A percentile compares a stretch with the other conserved stretches of the same genome.
These are phyloP conservation scores for Globodera ellingtonae DNA, from an alignment of 1,140 invertebrate species.

Conservation along the genomic window DNA sequence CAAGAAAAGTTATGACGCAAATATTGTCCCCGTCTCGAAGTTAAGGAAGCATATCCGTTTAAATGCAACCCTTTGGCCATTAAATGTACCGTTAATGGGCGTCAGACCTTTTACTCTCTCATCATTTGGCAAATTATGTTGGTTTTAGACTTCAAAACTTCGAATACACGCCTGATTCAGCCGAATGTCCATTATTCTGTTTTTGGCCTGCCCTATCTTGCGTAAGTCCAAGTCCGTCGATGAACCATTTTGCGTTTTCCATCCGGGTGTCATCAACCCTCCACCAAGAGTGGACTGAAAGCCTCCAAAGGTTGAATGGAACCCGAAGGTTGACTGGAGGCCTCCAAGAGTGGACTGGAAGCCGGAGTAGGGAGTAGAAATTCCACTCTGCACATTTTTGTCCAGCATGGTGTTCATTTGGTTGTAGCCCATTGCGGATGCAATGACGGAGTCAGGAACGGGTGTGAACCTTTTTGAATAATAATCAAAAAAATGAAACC, in stretches of 20 bases:
- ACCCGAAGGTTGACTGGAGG: constrained; percentile 43
- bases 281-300: constrained; percentile 41
- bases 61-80: neutral
- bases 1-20: neutral
- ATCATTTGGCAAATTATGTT: constrained; percentile 36
- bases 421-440: constrained; percentile 78
- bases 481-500: constrained; percentile 1
- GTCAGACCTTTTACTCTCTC: constrained; percentile 44
- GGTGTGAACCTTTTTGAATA: constrained; percentile 78
- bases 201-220: constrained; percentile 97
- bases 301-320: constrained; percentile 43
- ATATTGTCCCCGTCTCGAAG: neutral
- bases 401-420: constrained; percentile 81
- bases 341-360: constrained; percentile 39
- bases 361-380: constrained; percentile 63
- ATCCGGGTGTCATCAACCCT: constrained; percentile 76
- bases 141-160: neutral
- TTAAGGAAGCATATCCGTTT: neutral
- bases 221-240: constrained; percentile 85
- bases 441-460: constrained; percentile 91
- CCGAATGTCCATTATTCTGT: constrained; percentile 99
- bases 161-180: constrained; percentile 76
- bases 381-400: constrained; percentile 68
- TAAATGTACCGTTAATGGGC: constrained; percentile 13
- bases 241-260: constrained; percentile 55